These are phyloP conservation scores for Sebastes melanostomus DNA, from an alignment of 2,797 vertebrate genomes.

Conservation along the genomic window DNA sequence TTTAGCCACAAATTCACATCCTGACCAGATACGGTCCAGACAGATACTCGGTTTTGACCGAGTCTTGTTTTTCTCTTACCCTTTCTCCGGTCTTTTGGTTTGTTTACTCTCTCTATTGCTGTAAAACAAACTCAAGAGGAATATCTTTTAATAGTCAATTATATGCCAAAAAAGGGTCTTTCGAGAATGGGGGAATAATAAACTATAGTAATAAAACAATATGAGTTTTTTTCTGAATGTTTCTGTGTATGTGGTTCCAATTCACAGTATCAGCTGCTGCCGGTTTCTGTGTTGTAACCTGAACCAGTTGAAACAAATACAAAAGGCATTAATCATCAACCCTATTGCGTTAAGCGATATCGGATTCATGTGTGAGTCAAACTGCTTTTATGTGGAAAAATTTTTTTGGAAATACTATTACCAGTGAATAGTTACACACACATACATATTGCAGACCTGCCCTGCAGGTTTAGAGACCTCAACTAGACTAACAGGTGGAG, in stretches of 20 bases:
- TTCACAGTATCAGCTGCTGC: not conserved
- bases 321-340: not conserved
- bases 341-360: not conserved
- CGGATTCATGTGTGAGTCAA: not conserved
- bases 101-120: too few relatives aligned
- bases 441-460: not conserved
- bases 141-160: not conserved
- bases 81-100: not conserved
- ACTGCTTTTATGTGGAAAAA: not conserved
- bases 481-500: constrained; percentile 20
- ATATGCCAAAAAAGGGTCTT: not conserved
- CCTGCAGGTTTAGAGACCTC: constrained; percentile 21
- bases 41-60: too few relatives aligned
- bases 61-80: not conserved
- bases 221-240: not conserved
- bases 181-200: not conserved
- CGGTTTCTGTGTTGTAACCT: not conserved
- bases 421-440: not conserved
- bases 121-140: not conserved
- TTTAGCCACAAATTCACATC: too few relatives aligned
- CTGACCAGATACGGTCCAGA: too few relatives aligned
- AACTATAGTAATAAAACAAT: not conserved
- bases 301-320: not conserved
- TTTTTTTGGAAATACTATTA: not conserved
- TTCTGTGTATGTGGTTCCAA: not conserved